Base-by-base conservation (phyloP, 2,888 invertebrate genomes). In the Mesorhabditis spiculigera region DNA sequence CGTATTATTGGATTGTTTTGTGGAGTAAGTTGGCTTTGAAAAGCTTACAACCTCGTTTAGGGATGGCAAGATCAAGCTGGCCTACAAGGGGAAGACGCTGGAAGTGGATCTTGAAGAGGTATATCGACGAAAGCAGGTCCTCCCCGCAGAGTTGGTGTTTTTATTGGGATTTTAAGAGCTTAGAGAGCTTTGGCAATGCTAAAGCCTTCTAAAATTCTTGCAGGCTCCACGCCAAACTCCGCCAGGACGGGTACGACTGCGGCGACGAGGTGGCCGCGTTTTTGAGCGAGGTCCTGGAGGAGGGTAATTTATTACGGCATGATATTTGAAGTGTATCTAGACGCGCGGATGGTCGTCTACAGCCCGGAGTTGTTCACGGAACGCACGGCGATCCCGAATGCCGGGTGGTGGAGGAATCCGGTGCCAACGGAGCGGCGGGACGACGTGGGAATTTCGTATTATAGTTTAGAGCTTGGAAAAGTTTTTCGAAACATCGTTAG, bases 221-320 rank as follows among this genome's bases (percentile, higher is more conserved):
- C 67, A 81, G 81, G 41, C 71, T 81, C 28, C 79, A 80, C 66
- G 71, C 62, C 4, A 73, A 79, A 42, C 70, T 76, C 16, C 72
- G 76, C 10, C 76, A 80, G 5, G 83, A 83, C 63, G 83, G 83
- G 5, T 74, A 78, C 63, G 83, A 83, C 66, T 83, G 83, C 68
- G 83, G 83, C 4, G 79, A 81, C 28, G 75, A 69, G 6, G 74
- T 77, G 4, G 78, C 75, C n/a, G 66, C 68, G 10, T 75, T 78
- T 10, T 71, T 83, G 62, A 76, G 77, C 5, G 68, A 78, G 41
- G 74, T 73, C 28, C 66, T 82, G 16, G 74, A 72, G 13, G 76
- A 76, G 62, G 66, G 66, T 4, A 71, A 74, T 67, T 16, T 16
- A 28, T 58, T 63, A 13, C 44, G 13, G 45, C 16, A n/a, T 64